Conservation (phyloP, 2,797 vertebrate species). For the Myripristis murdjan region DNA sequence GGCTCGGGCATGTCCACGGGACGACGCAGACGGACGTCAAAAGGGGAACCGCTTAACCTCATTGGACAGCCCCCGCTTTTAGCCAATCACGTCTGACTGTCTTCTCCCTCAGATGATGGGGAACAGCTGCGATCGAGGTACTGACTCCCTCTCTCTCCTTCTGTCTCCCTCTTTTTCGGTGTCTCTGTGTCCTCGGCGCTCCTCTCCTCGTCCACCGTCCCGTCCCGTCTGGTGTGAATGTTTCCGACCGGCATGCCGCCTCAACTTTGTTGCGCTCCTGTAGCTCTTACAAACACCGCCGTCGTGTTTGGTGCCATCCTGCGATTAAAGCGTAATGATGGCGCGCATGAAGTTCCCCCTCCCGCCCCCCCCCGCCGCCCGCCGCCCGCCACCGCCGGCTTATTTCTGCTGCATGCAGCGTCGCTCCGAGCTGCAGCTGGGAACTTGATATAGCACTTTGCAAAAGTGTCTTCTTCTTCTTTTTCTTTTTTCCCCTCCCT, state of each 20-base stretch:
- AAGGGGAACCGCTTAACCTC: conserved; percentile 49
- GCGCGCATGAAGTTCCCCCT: too few species aligned
- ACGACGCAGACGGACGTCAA: conserved; percentile 54
- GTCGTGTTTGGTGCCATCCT: neutral
- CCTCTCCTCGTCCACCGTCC: neutral
- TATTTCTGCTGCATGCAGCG: too few species aligned
- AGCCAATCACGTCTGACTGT: conserved; percentile 77
- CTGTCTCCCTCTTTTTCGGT: conserved; percentile 1
- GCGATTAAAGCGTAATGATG: too few species aligned
- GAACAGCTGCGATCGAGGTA: conserved; percentile 98
- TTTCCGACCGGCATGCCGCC: conserved; percentile 58
- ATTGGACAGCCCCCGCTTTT: conserved; percentile 64
- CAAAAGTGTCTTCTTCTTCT: conserved; percentile 12
- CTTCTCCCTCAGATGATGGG: conserved; percentile 91
- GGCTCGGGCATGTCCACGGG: conserved; percentile 47
- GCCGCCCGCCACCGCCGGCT: too few species aligned
- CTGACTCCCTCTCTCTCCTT: conserved; percentile 48
- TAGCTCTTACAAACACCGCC: too few species aligned
- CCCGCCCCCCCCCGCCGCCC: too few species aligned
- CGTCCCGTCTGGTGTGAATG: neutral
- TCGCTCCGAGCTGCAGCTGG: conserved; percentile 18
- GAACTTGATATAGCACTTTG: conserved; percentile 57
- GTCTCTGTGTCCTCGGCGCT: conserved; percentile 9
- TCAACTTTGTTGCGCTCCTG: conserved; percentile 59
- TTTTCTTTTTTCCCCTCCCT: conserved; percentile 7